A percentile compares a stretch with the other conserved stretches of the same genome.
phyloP scores from a whole-genome alignment of 1,140 invertebrate genomes.

The Macrotrachela quadricornifera region DNA sequence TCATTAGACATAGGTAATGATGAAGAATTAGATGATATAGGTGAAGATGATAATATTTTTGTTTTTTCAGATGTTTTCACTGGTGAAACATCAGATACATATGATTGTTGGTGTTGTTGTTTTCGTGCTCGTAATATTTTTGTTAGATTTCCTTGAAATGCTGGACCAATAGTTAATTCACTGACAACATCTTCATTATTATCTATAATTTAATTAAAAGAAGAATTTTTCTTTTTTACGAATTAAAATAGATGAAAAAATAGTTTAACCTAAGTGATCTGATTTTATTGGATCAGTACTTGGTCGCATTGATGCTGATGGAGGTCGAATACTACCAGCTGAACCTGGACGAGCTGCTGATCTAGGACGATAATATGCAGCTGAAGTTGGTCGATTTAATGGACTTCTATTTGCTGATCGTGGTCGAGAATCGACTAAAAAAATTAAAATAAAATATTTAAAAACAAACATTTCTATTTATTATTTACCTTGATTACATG shows the following conservation, averaged over 20 bases:
- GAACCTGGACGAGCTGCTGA: slow-evolving; percentile 4
- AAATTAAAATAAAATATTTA: not conserved
- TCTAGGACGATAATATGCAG: not conserved
- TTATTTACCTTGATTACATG: slow-evolving; percentile 5
- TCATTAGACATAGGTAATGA: not conserved
- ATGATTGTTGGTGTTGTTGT: slow-evolving; percentile 13
- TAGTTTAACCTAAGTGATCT: not conserved
- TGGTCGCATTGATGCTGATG: not conserved
- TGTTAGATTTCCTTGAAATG: slow-evolving; percentile 27
- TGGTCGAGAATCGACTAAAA: not conserved
- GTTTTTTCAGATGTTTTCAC: not conserved
- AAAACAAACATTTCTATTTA: slow-evolving; percentile 4
- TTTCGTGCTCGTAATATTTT: slow-evolving; percentile 19
- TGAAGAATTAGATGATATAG: not conserved
- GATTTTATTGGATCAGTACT: slow-evolving; percentile 1
- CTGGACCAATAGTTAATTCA: slow-evolving; percentile 23
- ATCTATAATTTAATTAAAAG: not conserved
- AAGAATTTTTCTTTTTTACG: not conserved
- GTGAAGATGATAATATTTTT: not conserved
- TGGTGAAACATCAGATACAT: not conserved
- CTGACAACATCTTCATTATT: slow-evolving; percentile 11
- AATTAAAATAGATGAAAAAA: not conserved
- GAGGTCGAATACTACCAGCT: not conserved
- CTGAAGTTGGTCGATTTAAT: not conserved
- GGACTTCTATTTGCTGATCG: not conserved